These are phyloP conservation scores for Chauna torquata DNA, from an alignment of 2,113 vertebrate species.

Conservation along the genomic window DNA sequence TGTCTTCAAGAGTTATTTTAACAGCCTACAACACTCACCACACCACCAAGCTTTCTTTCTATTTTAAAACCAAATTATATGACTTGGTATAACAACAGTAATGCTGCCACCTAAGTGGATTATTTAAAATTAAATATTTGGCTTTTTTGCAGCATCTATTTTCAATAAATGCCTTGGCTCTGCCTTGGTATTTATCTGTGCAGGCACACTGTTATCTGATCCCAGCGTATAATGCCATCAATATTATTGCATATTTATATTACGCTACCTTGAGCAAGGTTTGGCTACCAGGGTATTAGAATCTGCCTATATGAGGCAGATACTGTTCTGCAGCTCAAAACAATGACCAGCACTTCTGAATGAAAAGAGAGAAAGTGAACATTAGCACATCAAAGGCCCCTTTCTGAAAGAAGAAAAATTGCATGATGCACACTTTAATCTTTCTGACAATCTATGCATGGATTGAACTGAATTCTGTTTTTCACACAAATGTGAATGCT, in stretches of 20 bases:
- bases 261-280: slow-evolving; percentile 61
- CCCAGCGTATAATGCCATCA: not conserved
- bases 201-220: slow-evolving; percentile 30
- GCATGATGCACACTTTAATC: slow-evolving; percentile 89
- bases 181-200: slow-evolving; percentile 30
- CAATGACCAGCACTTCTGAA: slow-evolving; percentile 83
- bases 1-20: not conserved
- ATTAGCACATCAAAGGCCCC: slow-evolving; percentile 95
- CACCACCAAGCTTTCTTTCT: not conserved
- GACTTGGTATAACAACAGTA: not conserved
- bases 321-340: slow-evolving; percentile 74
- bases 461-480: slow-evolving; percentile 85
- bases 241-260: slow-evolving; percentile 45
- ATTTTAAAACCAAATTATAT: fast-evolving
- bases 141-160: slow-evolving; percentile 16
- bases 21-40: not conserved
- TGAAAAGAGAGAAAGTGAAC: slow-evolving; percentile 79
- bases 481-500: slow-evolving; percentile 88
- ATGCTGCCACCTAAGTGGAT: not conserved
- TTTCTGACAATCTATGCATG: slow-evolving; percentile 87
- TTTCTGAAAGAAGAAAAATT: slow-evolving; percentile 81
- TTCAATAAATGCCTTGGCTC: not conserved
- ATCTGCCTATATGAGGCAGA: slow-evolving; percentile 55
- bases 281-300: slow-evolving; percentile 51
- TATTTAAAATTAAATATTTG: not conserved